Percentiles rank a stretch among this genome's conserved stretches.
These are phyloP conservation scores for Scotopteryx bipunctaria DNA, from an alignment of 2,888 invertebrate species.

Conservation along the genomic window DNA sequence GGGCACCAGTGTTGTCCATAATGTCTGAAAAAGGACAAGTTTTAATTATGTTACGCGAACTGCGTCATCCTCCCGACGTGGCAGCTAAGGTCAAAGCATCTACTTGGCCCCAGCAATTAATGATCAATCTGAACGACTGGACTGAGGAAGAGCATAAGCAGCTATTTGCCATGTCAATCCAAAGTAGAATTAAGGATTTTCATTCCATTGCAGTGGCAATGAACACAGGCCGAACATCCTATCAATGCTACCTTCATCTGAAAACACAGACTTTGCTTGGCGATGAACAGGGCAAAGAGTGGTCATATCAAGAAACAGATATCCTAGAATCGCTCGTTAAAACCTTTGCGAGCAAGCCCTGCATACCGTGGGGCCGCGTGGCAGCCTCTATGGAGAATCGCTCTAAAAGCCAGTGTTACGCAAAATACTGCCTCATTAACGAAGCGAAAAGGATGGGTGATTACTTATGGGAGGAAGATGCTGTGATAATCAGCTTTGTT, in stretches of 20 bases:
- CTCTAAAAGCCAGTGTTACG: not conserved
- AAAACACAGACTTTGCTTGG: not conserved
- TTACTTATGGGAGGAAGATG: not conserved
- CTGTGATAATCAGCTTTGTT: not conserved
- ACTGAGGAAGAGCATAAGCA: not conserved
- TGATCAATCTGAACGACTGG: not conserved
- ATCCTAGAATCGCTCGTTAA: not conserved
- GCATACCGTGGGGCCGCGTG: not conserved
- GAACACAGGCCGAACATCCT: not conserved
- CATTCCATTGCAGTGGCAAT: not conserved
- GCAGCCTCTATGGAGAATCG: not conserved
- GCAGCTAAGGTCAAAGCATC: too few species aligned
- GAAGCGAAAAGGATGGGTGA: not conserved
- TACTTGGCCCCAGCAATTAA: too few species aligned
- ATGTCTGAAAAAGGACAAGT: too few species aligned
- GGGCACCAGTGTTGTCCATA: too few species aligned
- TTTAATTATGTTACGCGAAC: too few species aligned
- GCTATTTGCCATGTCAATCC: not conserved
- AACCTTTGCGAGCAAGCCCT: not conserved
- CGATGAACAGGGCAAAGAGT: not conserved
- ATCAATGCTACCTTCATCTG: not conserved
- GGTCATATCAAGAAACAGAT: not conserved
- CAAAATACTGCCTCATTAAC: not conserved
- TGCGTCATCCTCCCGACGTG: too few species aligned
- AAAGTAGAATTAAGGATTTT: not conserved